Conservation (phyloP, 2,888 invertebrate species). For the Melieria omissa region DNA sequence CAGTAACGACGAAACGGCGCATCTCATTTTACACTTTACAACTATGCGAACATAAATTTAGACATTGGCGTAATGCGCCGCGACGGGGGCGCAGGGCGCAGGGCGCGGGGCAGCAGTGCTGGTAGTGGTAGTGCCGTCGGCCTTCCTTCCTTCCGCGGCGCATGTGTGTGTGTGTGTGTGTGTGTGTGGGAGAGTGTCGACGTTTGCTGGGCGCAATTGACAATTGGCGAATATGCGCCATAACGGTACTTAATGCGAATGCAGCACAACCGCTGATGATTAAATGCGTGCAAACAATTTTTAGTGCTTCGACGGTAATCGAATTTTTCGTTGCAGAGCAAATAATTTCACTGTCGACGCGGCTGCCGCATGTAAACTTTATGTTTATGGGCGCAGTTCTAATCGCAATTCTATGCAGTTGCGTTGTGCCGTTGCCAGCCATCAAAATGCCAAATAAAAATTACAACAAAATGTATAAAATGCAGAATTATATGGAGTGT, state of each 20-base stretch:
- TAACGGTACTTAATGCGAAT: slow-evolving; percentile 33
- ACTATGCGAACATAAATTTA: slow-evolving; percentile 62
- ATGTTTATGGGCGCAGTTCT: slow-evolving; percentile 30
- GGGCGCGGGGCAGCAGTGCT: not conserved
- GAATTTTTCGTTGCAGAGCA: slow-evolving; percentile 39
- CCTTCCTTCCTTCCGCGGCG: not conserved
- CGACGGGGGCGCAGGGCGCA: not conserved
- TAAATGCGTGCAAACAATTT: slow-evolving; percentile 30
- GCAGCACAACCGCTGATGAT: slow-evolving; percentile 11
- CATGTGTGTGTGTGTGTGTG: not conserved
- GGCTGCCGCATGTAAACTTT: slow-evolving; percentile 39
- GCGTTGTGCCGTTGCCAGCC: slow-evolving; percentile 28
- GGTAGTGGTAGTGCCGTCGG: not conserved
- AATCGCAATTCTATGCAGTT: slow-evolving; percentile 8
- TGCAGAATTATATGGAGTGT: slow-evolving; percentile 45
- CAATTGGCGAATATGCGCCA: slow-evolving; percentile 36
- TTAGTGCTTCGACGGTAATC: slow-evolving; percentile 40
- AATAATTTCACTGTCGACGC: slow-evolving; percentile 19
- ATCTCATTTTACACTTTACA: slow-evolving; percentile 57
- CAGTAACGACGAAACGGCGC: slow-evolving; percentile 18
- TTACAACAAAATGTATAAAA: slow-evolving; percentile 46
- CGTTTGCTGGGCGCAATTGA: slow-evolving; percentile 7
- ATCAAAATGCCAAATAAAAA: slow-evolving; percentile 45
- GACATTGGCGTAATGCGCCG: slow-evolving; percentile 48
- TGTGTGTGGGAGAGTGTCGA: slow-evolving; percentile 1